Evolutionary conservation across 92 coral and sea anemone species (phyloP).

Genomic region (Phenganax subtilis): DNA sequence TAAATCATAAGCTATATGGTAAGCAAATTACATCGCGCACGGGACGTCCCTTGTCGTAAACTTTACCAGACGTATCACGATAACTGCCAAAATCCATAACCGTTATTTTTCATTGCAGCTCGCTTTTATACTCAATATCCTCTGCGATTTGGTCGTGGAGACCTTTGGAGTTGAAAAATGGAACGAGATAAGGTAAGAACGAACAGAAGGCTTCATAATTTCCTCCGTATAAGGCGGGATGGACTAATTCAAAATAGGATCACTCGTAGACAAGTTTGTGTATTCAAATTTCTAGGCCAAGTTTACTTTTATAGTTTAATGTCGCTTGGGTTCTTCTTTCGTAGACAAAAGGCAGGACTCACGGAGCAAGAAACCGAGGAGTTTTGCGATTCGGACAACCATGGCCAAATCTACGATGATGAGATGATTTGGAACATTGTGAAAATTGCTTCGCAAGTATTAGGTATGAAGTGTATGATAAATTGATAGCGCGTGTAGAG

Average conservation of each 20-base stretch:
- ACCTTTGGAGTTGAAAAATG: constrained; percentile 29
- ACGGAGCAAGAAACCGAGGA: constrained; percentile 15
- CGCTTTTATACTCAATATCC: constrained; percentile 32
- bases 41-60: constrained; percentile 16
- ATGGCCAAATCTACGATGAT: constrained; percentile 37
- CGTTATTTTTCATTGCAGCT: constrained; percentile 3
- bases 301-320: background rate
- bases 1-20: constrained; percentile 17
- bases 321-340: background rate
- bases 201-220: background rate
- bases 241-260: background rate
- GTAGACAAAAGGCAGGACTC: constrained; percentile 27
- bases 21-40: constrained; percentile 17
- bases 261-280: constrained; percentile 17
- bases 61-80: constrained; percentile 20
- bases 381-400: constrained; percentile 36
- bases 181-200: constrained; percentile 35
- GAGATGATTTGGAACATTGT: constrained; percentile 49
- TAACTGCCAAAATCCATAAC: constrained; percentile 13
- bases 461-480: constrained; percentile 47
- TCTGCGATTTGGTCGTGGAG: constrained; percentile 36
- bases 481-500: constrained; percentile 18
- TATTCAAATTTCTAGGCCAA: constrained; percentile 20
- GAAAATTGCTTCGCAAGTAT: constrained; percentile 49
- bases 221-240: background rate